Conservation (phyloP, 2,888 invertebrate genomes). For the Phragmatobia fuliginosa region DNA sequence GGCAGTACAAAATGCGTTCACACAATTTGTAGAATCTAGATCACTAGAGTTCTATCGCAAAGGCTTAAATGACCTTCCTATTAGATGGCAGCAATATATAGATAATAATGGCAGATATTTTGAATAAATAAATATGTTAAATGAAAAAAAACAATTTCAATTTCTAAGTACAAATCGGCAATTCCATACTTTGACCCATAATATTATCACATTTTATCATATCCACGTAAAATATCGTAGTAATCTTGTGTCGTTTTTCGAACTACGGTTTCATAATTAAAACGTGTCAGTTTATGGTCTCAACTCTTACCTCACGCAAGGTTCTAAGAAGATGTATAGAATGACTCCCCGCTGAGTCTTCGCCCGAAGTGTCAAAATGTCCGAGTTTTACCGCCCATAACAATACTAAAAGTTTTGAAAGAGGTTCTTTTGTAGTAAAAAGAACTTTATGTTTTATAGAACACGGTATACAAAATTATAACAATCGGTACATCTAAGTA, state of each 20-base stretch:
- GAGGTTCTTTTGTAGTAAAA: slow-evolving; percentile 24
- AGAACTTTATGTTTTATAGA: slow-evolving; percentile 27
- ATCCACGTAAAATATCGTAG: neutral
- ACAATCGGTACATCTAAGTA: slow-evolving; percentile 18
- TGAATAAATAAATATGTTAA: too few relatives aligned
- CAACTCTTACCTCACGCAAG: slow-evolving; percentile 77
- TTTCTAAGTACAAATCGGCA: too few relatives aligned
- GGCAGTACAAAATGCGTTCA: too few relatives aligned
- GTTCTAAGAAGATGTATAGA: slow-evolving; percentile 80
- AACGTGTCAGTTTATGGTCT: slow-evolving; percentile 72
- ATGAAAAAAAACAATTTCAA: too few relatives aligned
- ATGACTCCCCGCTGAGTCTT: slow-evolving; percentile 79
- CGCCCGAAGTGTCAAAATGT: slow-evolving; percentile 85
- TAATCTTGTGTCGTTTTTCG: slow-evolving; percentile 19
- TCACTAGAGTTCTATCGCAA: too few relatives aligned
- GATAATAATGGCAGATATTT: too few relatives aligned
- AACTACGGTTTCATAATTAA: slow-evolving; percentile 66
- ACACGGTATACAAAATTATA: slow-evolving; percentile 25
- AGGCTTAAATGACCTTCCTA: too few relatives aligned
- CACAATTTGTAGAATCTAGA: too few relatives aligned
- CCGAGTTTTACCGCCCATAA: slow-evolving; percentile 74
- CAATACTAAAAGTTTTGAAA: slow-evolving; percentile 43
- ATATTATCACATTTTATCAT: neutral
- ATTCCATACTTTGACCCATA: too few relatives aligned
- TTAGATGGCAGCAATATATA: too few relatives aligned